Percentiles rank a stretch among this genome's conserved stretches.
These are phyloP conservation scores for Anneissia japonica DNA, from an alignment of 35 echinoderm and acorn worm species.

Conservation along the genomic window DNA sequence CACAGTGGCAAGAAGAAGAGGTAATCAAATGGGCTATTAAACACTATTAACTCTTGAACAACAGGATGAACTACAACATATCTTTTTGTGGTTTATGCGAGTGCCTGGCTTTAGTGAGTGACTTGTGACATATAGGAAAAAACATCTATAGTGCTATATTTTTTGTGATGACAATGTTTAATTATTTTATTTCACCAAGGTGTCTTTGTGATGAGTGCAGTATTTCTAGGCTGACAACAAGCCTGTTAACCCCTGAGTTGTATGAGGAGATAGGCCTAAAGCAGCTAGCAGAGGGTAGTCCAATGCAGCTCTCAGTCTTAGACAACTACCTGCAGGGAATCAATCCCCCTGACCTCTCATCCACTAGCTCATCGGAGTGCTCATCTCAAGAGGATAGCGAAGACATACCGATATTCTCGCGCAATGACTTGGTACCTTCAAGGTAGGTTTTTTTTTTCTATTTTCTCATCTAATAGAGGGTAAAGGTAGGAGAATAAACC, in stretches of 20 bases:
- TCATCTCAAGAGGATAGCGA: slow-evolving; percentile 85
- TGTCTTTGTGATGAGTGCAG: slow-evolving; percentile 88
- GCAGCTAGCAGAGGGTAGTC: slow-evolving; percentile 44
- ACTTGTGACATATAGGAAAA: too few relatives aligned
- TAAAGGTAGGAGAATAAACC: too few relatives aligned
- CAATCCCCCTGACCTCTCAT: slow-evolving; percentile 93
- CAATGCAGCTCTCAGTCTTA: slow-evolving; percentile 47
- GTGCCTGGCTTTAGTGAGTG: too few relatives aligned
- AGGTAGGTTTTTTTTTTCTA: not conserved
- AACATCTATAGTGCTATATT: too few relatives aligned
- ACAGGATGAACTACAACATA: too few relatives aligned
- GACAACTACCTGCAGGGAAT: slow-evolving; percentile 86
- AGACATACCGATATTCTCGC: slow-evolving; percentile 87
- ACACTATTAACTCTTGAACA: too few relatives aligned
- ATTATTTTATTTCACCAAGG: slow-evolving; percentile 26
- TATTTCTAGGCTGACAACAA: slow-evolving; percentile 53
- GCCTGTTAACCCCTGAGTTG: slow-evolving; percentile 57
- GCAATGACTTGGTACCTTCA: slow-evolving; percentile 46
- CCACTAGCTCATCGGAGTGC: slow-evolving; percentile 66
- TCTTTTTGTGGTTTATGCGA: too few relatives aligned
- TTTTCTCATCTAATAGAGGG: too few relatives aligned
- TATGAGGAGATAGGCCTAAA: slow-evolving; percentile 64
- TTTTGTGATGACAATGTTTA: too few relatives aligned
- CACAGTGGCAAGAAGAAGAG: not conserved
- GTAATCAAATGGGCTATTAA: not conserved